These are phyloP conservation scores for Acanthurus lineatus DNA, from an alignment of 2,797 vertebrate genomes.

Conservation along the genomic window DNA sequence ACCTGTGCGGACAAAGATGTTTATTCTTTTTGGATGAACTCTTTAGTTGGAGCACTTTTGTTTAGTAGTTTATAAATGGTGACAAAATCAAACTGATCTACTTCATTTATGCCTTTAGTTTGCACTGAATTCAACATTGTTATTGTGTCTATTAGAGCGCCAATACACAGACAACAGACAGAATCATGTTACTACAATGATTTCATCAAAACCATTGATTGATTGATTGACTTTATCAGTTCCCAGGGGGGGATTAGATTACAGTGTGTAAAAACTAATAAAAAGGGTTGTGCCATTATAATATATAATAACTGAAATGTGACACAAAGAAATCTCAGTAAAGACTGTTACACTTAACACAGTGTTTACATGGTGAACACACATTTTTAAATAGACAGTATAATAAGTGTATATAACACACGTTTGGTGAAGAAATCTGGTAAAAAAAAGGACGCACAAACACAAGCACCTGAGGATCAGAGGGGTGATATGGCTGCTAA, in stretches of 20 bases:
- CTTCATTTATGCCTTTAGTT: neutral
- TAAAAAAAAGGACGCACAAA: conserved; percentile 1
- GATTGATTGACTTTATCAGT: no score
- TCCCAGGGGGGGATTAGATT: no score
- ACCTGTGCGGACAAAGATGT: neutral
- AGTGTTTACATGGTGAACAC: neutral
- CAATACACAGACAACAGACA: neutral
- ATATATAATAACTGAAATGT: neutral
- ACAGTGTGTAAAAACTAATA: neutral
- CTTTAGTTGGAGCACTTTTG: neutral
- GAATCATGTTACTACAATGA: neutral
- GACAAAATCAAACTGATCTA: neutral
- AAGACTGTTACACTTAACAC: neutral
- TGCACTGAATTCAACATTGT: neutral
- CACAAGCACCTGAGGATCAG: conserved; percentile 40
- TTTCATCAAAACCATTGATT: no score
- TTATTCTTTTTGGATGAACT: neutral
- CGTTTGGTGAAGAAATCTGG: neutral
- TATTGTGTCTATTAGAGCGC: neutral
- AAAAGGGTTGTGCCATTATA: neutral
- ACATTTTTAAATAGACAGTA: neutral
- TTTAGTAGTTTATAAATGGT: neutral
- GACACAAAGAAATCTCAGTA: neutral
- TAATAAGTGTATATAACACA: neutral
- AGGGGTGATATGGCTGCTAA: conserved; percentile 26